Conservation (phyloP, 2,113 vertebrate species). For the Macaca mulatta region DNA sequence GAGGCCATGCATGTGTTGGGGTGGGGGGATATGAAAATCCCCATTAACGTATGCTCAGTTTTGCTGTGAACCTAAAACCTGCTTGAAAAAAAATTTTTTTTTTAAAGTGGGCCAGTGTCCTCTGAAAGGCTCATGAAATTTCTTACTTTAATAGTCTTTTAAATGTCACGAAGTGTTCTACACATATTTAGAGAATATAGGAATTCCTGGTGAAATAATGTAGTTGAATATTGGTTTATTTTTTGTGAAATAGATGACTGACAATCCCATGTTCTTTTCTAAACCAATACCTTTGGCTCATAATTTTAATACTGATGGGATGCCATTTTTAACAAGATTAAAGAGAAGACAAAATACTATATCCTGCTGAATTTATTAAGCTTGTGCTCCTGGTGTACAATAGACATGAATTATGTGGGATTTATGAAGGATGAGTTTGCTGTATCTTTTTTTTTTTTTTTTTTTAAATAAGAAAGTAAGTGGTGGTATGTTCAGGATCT, state of each 20-base stretch:
- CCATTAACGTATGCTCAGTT: neutral
- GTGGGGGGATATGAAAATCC: neutral
- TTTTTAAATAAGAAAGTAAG: neutral
- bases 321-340: slow-evolving; percentile 32
- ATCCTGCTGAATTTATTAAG: slow-evolving; percentile 10
- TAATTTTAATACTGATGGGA: slow-evolving; percentile 7
- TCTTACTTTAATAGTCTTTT: slow-evolving; percentile 82
- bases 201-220: slow-evolving; percentile 77
- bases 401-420: neutral
- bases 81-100: neutral
- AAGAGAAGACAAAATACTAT: neutral
- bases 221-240: slow-evolving; percentile 55
- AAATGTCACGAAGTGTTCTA: slow-evolving; percentile 79
- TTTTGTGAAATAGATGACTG: slow-evolving; percentile 41
- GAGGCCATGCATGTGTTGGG: neutral
- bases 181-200: slow-evolving; percentile 37
- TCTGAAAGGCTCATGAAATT: slow-evolving; percentile 30
- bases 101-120: slow-evolving; percentile 40
- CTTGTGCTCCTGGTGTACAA: neutral
- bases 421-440: neutral
- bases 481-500: slow-evolving; percentile 14
- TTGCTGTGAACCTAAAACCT: slow-evolving; percentile 20
- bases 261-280: slow-evolving; percentile 20
- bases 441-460: neutral
- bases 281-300: neutral